These are phyloP conservation scores for Drosophila nannoptera DNA, from an alignment of 1,140 invertebrate genomes.

Conservation along the genomic window DNA sequence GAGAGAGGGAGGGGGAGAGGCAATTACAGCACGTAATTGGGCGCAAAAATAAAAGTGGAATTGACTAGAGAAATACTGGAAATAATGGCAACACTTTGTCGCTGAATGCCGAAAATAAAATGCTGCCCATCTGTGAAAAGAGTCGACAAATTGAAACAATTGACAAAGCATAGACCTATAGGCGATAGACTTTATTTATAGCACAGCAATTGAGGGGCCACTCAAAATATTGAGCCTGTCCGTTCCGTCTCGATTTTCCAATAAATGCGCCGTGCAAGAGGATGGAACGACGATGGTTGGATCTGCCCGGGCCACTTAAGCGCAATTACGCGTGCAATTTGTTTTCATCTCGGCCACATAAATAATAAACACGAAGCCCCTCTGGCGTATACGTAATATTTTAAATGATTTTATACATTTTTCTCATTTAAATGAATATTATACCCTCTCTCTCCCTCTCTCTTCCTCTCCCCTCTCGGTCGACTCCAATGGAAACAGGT, in stretches of 20 bases:
- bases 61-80: background rate
- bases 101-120: background rate
- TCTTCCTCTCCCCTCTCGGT: background rate
- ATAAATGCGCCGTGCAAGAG: conserved; percentile 44
- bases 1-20: conserved; percentile 4
- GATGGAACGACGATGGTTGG: conserved; percentile 7
- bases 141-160: conserved; percentile 63
- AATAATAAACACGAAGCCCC: conserved; percentile 34
- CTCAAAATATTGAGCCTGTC: conserved; percentile 44
- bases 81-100: background rate
- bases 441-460: background rate
- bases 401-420: conserved; percentile 70
- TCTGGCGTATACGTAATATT: conserved; percentile 69
- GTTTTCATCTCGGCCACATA: conserved; percentile 64
- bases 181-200: conserved; percentile 70
- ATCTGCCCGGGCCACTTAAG: conserved; percentile 63
- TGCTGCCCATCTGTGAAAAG: conserved; percentile 26
- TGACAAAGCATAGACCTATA: conserved; percentile 35
- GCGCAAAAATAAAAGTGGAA: conserved; percentile 32
- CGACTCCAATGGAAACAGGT: conserved; percentile 50
- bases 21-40: conserved; percentile 66
- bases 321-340: conserved; percentile 73
- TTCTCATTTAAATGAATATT: conserved; percentile 61
- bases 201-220: conserved; percentile 66
- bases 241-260: conserved; percentile 40